Percentiles rank a stretch among this genome's conserved stretches.
Conservation (phyloP, 2,797 vertebrate species). For the Distichodus sexfasciatus region DNA sequence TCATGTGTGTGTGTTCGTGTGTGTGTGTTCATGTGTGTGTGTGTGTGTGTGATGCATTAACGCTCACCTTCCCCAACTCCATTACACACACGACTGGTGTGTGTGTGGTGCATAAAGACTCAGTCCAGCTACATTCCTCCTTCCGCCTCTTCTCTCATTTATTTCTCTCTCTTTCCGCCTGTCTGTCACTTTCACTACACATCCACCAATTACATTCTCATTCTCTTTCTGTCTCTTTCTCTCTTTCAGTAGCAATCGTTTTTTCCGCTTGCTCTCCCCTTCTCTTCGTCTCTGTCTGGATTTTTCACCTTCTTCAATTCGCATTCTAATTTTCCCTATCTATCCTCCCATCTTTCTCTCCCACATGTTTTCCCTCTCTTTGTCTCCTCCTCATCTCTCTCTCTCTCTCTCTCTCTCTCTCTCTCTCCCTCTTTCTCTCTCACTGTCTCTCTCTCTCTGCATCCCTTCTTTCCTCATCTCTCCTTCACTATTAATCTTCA, state of each 20-base stretch:
- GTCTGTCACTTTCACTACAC: background rate
- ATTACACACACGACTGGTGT: no score
- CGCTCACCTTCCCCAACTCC: no score
- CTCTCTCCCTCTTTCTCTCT: background rate
- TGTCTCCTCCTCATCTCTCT: no score
- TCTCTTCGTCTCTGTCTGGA: background rate
- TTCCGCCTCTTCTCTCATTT: no score
- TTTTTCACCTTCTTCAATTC: background rate
- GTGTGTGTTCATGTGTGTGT: no score
- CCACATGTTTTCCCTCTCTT: background rate
- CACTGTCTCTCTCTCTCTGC: background rate
- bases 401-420: background rate
- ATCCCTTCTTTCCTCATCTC: background rate
- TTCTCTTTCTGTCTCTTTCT: background rate
- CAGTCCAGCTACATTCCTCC: no score
- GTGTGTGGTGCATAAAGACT: no score
- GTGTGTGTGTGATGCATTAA: no score
- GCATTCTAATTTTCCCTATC: constrained; percentile 9
- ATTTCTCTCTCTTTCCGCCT: background rate
- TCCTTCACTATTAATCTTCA: background rate
- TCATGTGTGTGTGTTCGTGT: no score
- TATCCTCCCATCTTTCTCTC: background rate
- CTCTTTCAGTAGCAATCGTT: background rate
- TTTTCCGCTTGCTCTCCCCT: background rate
- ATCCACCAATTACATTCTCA: background rate